Base-by-base conservation (phyloP, 1,140 invertebrate species). In the Brachionus manjavacas region DNA sequence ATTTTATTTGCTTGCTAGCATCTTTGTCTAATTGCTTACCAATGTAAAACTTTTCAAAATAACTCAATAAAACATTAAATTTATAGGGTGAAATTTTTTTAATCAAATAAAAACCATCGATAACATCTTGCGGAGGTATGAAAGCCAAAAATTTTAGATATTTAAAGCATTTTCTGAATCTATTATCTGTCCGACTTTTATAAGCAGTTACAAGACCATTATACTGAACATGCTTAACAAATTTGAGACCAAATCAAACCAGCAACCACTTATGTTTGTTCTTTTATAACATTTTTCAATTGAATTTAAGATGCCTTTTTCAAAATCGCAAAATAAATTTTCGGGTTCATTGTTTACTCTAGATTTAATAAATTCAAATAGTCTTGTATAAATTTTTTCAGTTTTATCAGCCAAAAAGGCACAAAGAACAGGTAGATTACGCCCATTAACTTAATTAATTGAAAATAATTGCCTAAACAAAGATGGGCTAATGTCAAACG, bases 31-130 rank as follows among this genome's bases (percentile, higher is more conserved):
- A 35, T 35, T 28, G 68, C n/a, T 35, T 35, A 14, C 68, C 68
- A 39, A 72, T 72, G 35, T 72, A 72, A 72, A 35, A 72, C 35
- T 72, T 72, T 72, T 72, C 68, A 72, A 72, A 72, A 41, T 39
- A 72, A 72, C 41, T 41, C 39, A 72, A 39, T 25, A 28, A 66
- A 28, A 66, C 23, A 25, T 14, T 35, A 66, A 60, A 60, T 25
- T 60, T n/a, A 60, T 60, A 7, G 4, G 55, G 55, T 60, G 55
- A 60, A 3, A 60, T 60, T 60, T 60, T 25, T 60, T 60, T 60
- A 14, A 60, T 16, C 9, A 60, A 20, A 60, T 60, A 8, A 60
- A 60, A 60, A 20, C n/a, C 55, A 60, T 60, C n/a, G 23, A 60
- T 2, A 60, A 60, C 55, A 60, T 60, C 55, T 12, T 60, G 55